Conservation (phyloP, 2,888 invertebrate species). For the Cephus pygmeus region DNA sequence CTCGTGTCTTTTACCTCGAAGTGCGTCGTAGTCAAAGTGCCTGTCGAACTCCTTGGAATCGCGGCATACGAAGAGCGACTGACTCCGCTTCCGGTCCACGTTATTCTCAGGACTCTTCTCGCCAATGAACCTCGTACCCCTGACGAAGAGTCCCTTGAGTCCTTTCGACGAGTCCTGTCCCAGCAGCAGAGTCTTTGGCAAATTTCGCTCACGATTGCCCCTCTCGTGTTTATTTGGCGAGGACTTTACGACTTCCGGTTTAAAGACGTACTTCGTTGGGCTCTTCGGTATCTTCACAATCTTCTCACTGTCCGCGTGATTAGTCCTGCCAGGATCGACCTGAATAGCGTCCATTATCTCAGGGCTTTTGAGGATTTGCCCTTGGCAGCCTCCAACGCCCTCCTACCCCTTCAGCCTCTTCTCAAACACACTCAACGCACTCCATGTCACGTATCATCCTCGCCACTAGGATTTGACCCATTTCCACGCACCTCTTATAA, state of each 20-base stretch:
- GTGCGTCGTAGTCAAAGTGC: not conserved
- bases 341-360: conserved; percentile 33
- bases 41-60: conserved; percentile 29
- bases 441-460: not conserved
- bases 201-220: conserved; percentile 12
- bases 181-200: conserved; percentile 13
- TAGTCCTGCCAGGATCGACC: conserved; percentile 31
- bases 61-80: conserved; percentile 35
- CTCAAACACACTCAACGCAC: not conserved
- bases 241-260: conserved; percentile 29
- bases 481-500: not conserved
- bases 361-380: not conserved
- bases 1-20: not conserved
- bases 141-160: conserved; percentile 27
- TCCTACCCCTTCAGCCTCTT: not conserved
- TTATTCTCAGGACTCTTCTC: conserved; percentile 26
- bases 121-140: conserved; percentile 19
- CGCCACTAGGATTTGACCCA: not conserved
- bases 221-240: conserved; percentile 24
- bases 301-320: conserved; percentile 20
- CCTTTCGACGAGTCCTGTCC: conserved; percentile 24
- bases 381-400: conserved; percentile 7
- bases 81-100: conserved; percentile 36
- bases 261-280: conserved; percentile 18
- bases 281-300: conserved; percentile 15